Conservation (phyloP, 1,140 invertebrate genomes). For the Octopus bimaculoides region DNA sequence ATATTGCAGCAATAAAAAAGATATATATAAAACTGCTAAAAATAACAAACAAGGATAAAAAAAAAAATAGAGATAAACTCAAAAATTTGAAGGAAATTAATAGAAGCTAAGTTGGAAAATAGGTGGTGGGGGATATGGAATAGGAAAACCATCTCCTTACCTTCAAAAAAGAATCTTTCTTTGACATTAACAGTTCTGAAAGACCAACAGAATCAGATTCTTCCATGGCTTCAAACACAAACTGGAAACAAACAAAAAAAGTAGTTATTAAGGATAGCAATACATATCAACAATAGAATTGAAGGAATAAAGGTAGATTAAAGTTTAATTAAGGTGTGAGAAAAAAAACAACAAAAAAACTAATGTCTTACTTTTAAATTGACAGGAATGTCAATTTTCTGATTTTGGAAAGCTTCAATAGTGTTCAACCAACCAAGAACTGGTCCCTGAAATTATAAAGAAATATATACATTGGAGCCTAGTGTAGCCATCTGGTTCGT, state of each 20-base stretch:
- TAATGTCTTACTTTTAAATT: constrained; percentile 76
- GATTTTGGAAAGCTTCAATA: constrained; percentile 80
- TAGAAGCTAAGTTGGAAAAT: background rate
- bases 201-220: constrained; percentile 94
- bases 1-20: no score
- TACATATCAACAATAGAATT: background rate
- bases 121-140: no score
- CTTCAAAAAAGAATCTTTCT: constrained; percentile 77
- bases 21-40: no score
- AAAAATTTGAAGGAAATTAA: no score
- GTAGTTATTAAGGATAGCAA: background rate
- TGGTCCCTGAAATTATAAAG: constrained; percentile 53
- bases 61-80: no score
- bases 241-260: constrained; percentile 61
- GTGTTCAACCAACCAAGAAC: constrained; percentile 90
- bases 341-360: background rate
- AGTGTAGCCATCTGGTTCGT: no score
- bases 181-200: constrained; percentile 76
- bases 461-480: constrained; percentile 11
- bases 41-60: no score
- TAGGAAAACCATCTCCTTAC: constrained; percentile 24
- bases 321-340: background rate
- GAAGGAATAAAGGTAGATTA: background rate
- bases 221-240: constrained; percentile 98
- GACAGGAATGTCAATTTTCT: constrained; percentile 70